Base-by-base conservation (phyloP, 1,140 invertebrate species). In the Propsilocerus akamusi region DNA sequence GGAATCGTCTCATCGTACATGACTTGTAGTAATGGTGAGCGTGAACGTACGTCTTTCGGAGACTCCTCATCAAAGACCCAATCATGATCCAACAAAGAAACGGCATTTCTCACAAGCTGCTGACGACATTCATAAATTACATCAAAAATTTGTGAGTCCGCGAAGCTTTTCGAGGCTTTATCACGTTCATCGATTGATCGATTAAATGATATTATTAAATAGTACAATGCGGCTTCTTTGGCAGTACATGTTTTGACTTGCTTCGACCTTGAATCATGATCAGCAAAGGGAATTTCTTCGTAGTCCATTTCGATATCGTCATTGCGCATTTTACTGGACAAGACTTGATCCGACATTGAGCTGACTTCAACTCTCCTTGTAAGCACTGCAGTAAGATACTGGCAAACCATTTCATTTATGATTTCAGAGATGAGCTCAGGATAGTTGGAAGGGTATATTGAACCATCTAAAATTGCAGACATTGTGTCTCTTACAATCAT, bases 381-480 rank as follows among this genome's bases (percentile, higher is more conserved):
- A 72, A 72, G 58, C 74, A 72, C 50, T 66, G 72, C 72, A 30
- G 63, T 64, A 28, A 66, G 63, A 24, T 76, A 73, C 59, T 73
- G 70, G 2, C 64, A 58, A 2, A 76, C 53, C 2, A 77, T 69
- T 58, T 83, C 81, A 68, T 81, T 77, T 12, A 83, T 54, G 28
- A 73, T 71, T 56, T 76, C 73, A 57, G 49, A 78, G 51, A 62
- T 77, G 65, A 60, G 62, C 34, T 58, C 58, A 22, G 67, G 57
- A 26, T 67, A 62, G 58, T 74, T 58, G 32, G 59, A 55, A 37
- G 63, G 51, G 3, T 17, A 7, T 34, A 53, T 53, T 49, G 59
- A 50, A 25, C 54, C 46, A 30, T 47, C 26, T 8, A 26, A 10
- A 20, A 56, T 56, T 25, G 54, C 54, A 2, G 71, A 47, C 5